Conservation (phyloP, 2,113 vertebrate species). For the Paraplagusia blochii region DNA sequence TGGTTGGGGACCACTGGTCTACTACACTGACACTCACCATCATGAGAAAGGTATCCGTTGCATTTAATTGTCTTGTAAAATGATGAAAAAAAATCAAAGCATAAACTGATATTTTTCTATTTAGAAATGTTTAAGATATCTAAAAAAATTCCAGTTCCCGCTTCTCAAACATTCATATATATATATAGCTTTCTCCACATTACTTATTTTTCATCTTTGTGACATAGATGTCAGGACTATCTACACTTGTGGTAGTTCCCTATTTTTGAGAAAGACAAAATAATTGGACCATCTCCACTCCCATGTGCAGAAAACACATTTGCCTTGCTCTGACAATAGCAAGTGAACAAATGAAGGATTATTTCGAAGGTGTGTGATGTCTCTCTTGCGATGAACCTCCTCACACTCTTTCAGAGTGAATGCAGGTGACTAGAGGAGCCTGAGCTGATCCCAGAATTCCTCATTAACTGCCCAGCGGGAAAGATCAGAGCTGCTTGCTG, state of each 20-base stretch:
- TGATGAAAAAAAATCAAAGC: conserved; percentile 5
- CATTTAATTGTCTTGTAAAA: conserved; percentile 23
- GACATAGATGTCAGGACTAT: conserved; percentile 47
- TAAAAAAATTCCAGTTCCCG: conserved; percentile 19
- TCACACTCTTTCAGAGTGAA: conserved; percentile 77
- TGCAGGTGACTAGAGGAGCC: conserved; percentile 78
- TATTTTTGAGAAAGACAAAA: conserved; percentile 42
- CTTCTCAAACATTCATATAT: conserved; percentile 17
- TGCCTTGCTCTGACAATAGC: conserved; percentile 64
- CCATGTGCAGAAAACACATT: conserved; percentile 61
- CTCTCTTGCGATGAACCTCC: conserved; percentile 75
- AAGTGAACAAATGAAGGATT: conserved; percentile 73
- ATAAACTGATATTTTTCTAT: no score
- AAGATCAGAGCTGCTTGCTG: conserved; percentile 70
- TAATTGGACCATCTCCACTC: conserved; percentile 68
- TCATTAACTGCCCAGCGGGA: conserved; percentile 78
- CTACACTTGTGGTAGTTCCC: conserved; percentile 49
- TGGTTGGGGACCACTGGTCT: no score
- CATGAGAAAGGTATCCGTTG: conserved; percentile 2
- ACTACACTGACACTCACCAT: no score
- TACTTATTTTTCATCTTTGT: conserved; percentile 21
- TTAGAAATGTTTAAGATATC: conserved; percentile 1
- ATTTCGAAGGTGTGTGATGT: conserved; percentile 70
- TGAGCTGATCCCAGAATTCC: conserved; percentile 83
- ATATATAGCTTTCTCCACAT: conserved; percentile 26